Base-by-base conservation (phyloP, 1,140 invertebrate species). In the Atta texana region DNA sequence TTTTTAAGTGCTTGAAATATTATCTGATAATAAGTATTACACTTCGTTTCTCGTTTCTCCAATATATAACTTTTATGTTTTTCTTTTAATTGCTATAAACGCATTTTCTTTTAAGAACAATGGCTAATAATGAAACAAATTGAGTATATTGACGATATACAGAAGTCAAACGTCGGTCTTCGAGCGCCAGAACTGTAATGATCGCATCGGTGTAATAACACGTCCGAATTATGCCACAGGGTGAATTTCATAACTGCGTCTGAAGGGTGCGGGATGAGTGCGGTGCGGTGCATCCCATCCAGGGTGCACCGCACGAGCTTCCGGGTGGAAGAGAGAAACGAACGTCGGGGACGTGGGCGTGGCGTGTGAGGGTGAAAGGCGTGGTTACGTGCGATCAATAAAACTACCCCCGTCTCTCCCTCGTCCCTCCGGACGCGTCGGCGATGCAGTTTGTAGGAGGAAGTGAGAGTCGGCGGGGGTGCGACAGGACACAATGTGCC, bases 321-420 rank as follows among this genome's bases (percentile, higher is more conserved):
- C 82, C 71, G 49, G 85, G 39, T 68, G 59, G 74, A 63, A 39
- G 59, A 74, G 71, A 51, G 72, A 51, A 69, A 18, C 61, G 55
- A n/a, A 61, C 55, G 75, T 63, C 72, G 53, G 31, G 34, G 21
- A 74, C 71, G 87, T 93, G 87, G 93, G 94, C 94, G 94, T 94
- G 92, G 91, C 91, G 87, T 92, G 90, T 85, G 88, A 88, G 88
- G 92, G 90, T 91, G 87, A 93, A 90, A 88, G 94, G 94, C 94
- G 94, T 94, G 93, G 94, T 90, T 34, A 91, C 34, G 21, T 10
- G 21, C 86, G 94, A 95, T 95, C 94, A 94, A 94, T 95, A 94
- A 93, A 93, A 93, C 92, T 92, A 94, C 91, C 93, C 92, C 31
- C 39, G 31, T 39, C 63, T 28, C 51, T 44, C 64, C 39, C 69